These are phyloP conservation scores for Venturia canescens DNA, from an alignment of 1,140 invertebrate species.

Conservation along the genomic window DNA sequence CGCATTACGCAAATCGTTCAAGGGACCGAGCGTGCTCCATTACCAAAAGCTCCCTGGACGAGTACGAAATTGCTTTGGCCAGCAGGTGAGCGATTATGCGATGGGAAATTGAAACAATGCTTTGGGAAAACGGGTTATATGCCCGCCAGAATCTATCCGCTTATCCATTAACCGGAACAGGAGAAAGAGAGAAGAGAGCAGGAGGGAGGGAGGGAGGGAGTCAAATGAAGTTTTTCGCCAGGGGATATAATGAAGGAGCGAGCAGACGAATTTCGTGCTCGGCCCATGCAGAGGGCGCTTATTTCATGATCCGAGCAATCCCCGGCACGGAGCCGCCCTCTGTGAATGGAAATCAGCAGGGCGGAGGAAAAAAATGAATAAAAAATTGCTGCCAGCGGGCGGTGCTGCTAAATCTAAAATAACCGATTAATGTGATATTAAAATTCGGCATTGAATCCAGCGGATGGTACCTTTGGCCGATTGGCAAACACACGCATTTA, in stretches of 20 bases:
- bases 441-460: slow-evolving; percentile 46
- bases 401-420: slow-evolving; percentile 41
- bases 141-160: slow-evolving; percentile 19
- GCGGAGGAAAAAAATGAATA: background rate
- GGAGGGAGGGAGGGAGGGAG: slow-evolving; percentile 8
- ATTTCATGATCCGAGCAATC: slow-evolving; percentile 57
- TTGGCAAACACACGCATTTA: slow-evolving; percentile 35
- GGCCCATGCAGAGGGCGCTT: slow-evolving; percentile 53
- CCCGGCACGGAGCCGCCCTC: slow-evolving; percentile 53
- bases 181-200: background rate
- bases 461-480: background rate
- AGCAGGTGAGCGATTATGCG: slow-evolving; percentile 45
- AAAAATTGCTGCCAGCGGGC: background rate
- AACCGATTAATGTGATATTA: slow-evolving; percentile 41
- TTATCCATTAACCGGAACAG: slow-evolving; percentile 45
- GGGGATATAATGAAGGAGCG: slow-evolving; percentile 34
- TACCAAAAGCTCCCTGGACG: slow-evolving; percentile 49
- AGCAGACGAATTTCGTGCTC: slow-evolving; percentile 33
- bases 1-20: slow-evolving; percentile 53
- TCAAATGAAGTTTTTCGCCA: background rate
- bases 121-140: slow-evolving; percentile 47
- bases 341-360: slow-evolving; percentile 34
- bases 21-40: slow-evolving; percentile 40
- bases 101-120: slow-evolving; percentile 62
- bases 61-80: slow-evolving; percentile 57